Conservation (phyloP, 2,888 invertebrate genomes). For the Drosophila lutescens region DNA sequence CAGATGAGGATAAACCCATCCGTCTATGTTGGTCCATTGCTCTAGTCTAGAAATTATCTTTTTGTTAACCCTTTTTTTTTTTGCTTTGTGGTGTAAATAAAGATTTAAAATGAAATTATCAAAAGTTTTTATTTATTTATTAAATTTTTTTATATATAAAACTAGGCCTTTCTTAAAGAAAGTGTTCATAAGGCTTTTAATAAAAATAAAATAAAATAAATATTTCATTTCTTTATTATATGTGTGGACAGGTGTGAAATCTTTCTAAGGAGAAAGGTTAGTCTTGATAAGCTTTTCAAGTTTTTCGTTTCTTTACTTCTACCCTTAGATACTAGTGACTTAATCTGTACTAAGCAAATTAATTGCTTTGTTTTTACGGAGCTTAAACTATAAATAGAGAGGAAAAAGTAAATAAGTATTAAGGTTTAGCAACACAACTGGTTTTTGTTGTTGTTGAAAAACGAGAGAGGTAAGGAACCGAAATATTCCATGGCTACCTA, state of each 20-base stretch:
- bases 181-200: too few relatives aligned
- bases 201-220: too few relatives aligned
- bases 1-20: neutral
- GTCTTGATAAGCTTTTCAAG: neutral
- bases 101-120: slow-evolving; percentile 9
- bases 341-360: neutral
- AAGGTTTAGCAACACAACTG: neutral
- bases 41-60: slow-evolving; percentile 47
- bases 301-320: neutral
- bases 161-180: too few relatives aligned
- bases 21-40: slow-evolving; percentile 65
- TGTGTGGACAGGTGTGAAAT: slow-evolving; percentile 19
- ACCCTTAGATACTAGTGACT: neutral
- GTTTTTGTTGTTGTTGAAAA: too few relatives aligned
- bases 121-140: too few relatives aligned
- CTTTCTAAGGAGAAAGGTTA: neutral
- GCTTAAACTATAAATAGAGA: neutral
- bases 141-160: too few relatives aligned
- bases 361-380: neutral
- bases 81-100: slow-evolving; percentile 58
- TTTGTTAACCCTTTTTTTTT: slow-evolving; percentile 13
- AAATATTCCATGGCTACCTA: too few relatives aligned
- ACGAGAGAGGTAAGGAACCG: too few relatives aligned
- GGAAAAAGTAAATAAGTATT: neutral
- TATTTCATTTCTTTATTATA: neutral